Evolutionary conservation across 2,888 invertebrate species (phyloP), one percentile per base, ranked within the genome.

Genomic region (Oscheius onirici): DNA sequence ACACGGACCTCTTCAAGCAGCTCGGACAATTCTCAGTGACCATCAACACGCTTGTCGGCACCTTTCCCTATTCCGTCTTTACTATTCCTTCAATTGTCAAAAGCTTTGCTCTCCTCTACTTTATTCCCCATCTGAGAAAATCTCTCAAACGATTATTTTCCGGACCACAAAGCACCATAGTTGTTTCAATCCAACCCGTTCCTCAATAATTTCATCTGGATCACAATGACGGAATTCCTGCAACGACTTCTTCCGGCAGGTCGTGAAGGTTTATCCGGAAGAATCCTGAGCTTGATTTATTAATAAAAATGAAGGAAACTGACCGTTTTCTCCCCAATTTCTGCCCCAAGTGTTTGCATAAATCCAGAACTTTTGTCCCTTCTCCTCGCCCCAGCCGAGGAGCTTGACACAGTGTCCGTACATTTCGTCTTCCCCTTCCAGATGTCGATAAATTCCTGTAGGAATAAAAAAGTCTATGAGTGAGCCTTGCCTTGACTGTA

Each of bases 401-500:
- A 82, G 68, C 26, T 78, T 81, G 2, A 75, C 79, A 55, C 82
- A 82, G 58, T 82, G 82, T 8, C 82, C 82, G 51, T 83, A 82
- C n/a, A 82, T 69, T 22, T 73, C 63, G 13, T 72, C 69, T 8
- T 76, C 71, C 11, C 68, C 60, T 0, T 78, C 78, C 17, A 70
- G 24, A 17, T 72, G 51, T 15, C 65, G 57, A 55, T 81, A 81
- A 20, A 81, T 82, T 15, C 81, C 81, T 81, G 28, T n/a, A n/a
- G n/a, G n/a, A n/a, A n/a, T n/a, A 40, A 80, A 24, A 34, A 26
- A 24, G 17, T 8, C 3, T 11, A 13, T 3, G 11, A 24, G 17
- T n/a, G 6, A 20, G 17, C 8, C 22, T 13, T 11, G n/a, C 82
- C 82, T 20, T 65, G 54, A 13, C 52, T 44, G 68, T 82, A 82